Base-by-base conservation (phyloP, 2,113 vertebrate species). In the Leptobrachium ailaonicum region DNA sequence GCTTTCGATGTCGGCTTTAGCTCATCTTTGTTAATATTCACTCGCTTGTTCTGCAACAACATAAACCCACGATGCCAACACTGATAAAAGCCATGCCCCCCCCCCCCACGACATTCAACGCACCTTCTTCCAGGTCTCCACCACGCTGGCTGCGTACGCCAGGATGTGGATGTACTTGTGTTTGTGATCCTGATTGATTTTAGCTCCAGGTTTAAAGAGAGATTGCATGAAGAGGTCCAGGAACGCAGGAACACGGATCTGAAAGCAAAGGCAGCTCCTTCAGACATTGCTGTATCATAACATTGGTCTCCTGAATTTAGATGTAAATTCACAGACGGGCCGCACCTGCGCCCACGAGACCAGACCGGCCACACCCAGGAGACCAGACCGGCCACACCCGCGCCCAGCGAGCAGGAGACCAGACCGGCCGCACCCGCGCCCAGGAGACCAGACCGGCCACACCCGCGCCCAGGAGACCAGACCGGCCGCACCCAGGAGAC, bases 71-170 rank as follows among this genome's bases (percentile, higher is more conserved):
- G 83, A 68, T 50, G 54, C 83, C 66, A 44, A 41, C 20, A 40
- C 7, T 14, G 41, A 72, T 32, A 5, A 54, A 71, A 13, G 50
- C 50, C 11, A 6, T 54, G 50, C 13, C 13, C 56, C 4, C 10
- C 13, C 56, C 56, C 6, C 56, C 11, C 56, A 58, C 56, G 5
- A 11, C 56, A 60, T 11, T 10, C 41, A n/a, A 0, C 0, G 84
- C 87, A 99, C 97, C 96, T 99, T 99, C 82, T 98, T 99, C 97
- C 97, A 99, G 2, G 96, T 96, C 87, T 99, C 98, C 2, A 99
- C 97, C 75, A 99, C 98, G 0, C 98, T 98, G 13, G 98, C 96
- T 4, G 98, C 97, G 0, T 99, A 98, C 0, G 97, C 98, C 89
- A 99, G 77, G 82, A 99, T 98, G 87, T 99, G 97, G 84, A 98